Conservation (phyloP, 1,140 invertebrate species). For the Drosophila willistoni region DNA sequence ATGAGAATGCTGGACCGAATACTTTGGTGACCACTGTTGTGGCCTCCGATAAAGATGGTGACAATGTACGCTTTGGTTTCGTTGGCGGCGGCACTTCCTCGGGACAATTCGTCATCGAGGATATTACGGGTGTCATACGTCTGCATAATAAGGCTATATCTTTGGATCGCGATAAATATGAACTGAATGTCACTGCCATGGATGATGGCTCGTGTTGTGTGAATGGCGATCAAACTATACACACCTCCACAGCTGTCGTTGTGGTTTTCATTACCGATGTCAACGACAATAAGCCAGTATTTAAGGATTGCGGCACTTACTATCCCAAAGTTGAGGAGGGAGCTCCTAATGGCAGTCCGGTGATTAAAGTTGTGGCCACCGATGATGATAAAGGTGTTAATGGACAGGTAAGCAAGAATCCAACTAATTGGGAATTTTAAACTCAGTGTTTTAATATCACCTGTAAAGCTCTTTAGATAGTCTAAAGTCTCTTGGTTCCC, state of each 20-base stretch:
- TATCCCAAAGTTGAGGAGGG: conserved; percentile 96
- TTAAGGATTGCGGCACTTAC: conserved; percentile 95
- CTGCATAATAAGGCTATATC: conserved; percentile 93
- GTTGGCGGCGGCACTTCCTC: conserved; percentile 94
- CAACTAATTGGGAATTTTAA: neutral
- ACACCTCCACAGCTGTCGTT: conserved; percentile 97
- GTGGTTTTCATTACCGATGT: conserved; percentile 98
- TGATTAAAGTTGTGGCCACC: conserved; percentile 96
- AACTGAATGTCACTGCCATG: conserved; percentile 96
- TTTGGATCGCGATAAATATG: conserved; percentile 94
- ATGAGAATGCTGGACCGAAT: conserved; percentile 97
- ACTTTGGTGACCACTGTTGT: conserved; percentile 97
- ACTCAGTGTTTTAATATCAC: no score
- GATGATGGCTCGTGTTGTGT: conserved; percentile 97
- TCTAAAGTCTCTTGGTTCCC: no score
- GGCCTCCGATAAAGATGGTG: conserved; percentile 97
- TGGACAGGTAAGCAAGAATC: conserved; percentile 87
- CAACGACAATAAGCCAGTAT: conserved; percentile 97
- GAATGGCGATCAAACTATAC: conserved; percentile 92
- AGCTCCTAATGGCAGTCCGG: conserved; percentile 94
- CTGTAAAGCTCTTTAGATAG: no score
- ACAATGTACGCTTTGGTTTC: conserved; percentile 96
- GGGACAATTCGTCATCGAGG: conserved; percentile 97
- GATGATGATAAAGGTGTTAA: conserved; percentile 97
- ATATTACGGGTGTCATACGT: conserved; percentile 96